Base-by-base conservation (phyloP, 2,113 vertebrate genomes). In the Corythornis vintsioides region DNA sequence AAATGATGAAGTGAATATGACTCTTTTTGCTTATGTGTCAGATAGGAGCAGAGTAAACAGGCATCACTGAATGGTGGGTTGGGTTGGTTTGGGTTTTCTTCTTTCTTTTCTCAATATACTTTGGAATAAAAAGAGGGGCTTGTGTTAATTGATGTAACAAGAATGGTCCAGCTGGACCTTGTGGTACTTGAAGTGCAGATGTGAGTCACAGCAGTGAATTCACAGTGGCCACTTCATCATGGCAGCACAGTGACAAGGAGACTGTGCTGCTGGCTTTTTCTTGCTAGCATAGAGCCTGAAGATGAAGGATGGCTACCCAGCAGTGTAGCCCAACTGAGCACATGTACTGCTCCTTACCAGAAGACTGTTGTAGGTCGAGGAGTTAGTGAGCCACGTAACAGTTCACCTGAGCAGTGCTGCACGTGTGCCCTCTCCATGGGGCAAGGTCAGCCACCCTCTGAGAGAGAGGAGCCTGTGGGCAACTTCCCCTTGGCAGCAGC, bases 381-480 rank as follows among this genome's bases (percentile, higher is more conserved):
- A 69, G 25, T 53, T 55, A 29, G 43, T 7, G 38, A 26, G 47
- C 9, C n/a, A 5, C 0, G 0, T 16, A 9, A 2, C 8, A 45
- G 31, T 15, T 45, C 33, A 11, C 2, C 11, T 11, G 33, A 26
- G 28, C 11, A 43, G 42, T 16, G 66, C 25, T 61, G 42, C 22
- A 2, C 4, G 0, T 16, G 24, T 50, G 43, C 33, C 33, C 40
- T n/a, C 47, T n/a, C 38, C 0, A 7, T 31, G 16, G 75, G 63
- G 7, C 17, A n/a, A 60, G 21, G 48, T 15, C 53, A 5, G 22
- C 16, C 10, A 4, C 20, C 28, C 7, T 0, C 8, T 20, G 70
- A 24, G 22, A 6, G 6, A 26, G 45, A 22, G 47, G 24, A 75
- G 79, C 48, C 28, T 24, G 2, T 0, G 10, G 40, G 72, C 86